These are phyloP conservation scores for Hybognathus amarus DNA, from an alignment of 2,797 vertebrate genomes.

Conservation along the genomic window DNA sequence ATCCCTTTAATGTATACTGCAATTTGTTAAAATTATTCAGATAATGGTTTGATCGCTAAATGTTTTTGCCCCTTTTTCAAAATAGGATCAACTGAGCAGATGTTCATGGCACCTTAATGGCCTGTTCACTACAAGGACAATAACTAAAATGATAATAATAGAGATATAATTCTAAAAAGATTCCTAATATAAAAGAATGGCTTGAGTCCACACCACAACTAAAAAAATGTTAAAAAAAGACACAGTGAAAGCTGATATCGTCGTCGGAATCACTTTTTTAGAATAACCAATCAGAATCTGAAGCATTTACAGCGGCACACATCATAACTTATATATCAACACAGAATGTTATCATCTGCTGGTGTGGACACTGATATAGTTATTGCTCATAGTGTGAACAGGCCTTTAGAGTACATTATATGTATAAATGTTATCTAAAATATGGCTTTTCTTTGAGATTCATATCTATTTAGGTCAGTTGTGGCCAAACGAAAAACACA, in stretches of 20 bases:
- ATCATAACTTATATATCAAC: not conserved
- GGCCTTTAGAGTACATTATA: not conserved
- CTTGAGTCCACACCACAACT: not conserved
- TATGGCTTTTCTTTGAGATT: not conserved
- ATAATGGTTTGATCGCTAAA: constrained; percentile 49
- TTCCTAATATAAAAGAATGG: not conserved
- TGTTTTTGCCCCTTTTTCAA: not conserved
- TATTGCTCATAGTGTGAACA: not conserved
- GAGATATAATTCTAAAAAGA: not conserved
- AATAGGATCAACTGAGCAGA: not conserved
- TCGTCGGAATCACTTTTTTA: not conserved
- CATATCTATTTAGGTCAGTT: not conserved
- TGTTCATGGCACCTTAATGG: not conserved
- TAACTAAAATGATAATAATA: not conserved
- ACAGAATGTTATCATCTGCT: not conserved
- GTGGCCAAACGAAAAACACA: not conserved
- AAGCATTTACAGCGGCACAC: not conserved
- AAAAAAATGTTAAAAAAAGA: not conserved
- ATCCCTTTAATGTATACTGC: constrained; percentile 75
- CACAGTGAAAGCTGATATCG: not conserved
- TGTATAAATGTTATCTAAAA: not conserved
- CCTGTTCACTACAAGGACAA: not conserved
- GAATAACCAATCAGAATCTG: not conserved
- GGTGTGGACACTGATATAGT: not conserved
- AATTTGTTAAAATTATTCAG: constrained; percentile 59